A percentile compares a stretch with the other conserved stretches of the same genome.
These are phyloP conservation scores for Lochmaea crataegi DNA, from an alignment of 2,888 invertebrate species.

Conservation along the genomic window DNA sequence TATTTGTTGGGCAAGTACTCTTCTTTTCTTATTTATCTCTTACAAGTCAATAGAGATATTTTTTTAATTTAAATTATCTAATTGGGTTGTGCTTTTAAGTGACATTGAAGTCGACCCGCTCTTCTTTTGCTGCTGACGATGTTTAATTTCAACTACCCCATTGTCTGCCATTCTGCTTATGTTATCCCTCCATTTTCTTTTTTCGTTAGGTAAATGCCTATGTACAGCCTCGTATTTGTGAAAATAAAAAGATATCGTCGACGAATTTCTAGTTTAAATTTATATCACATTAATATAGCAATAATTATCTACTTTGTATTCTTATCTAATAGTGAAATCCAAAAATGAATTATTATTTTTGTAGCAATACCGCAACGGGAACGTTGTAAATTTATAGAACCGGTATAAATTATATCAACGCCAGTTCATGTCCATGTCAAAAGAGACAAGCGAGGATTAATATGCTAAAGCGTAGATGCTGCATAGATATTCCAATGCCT, in stretches of 20 bases:
- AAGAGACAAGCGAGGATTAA: constrained; percentile 22
- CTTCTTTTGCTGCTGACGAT: not conserved
- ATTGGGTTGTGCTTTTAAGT: not conserved
- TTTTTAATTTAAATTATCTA: not conserved
- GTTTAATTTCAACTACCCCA: not conserved
- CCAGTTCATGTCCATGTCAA: constrained; percentile 22
- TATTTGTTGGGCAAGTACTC: not conserved
- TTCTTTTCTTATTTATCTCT: not conserved
- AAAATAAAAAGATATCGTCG: too few relatives aligned
- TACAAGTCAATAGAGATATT: not conserved
- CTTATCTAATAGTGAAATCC: not conserved
- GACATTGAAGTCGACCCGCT: not conserved
- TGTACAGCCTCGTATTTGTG: not conserved
- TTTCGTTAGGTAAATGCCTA: not conserved
- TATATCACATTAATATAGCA: not conserved
- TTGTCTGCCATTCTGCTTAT: not conserved
- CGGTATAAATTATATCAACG: constrained; percentile 22
- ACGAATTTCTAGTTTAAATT: not conserved
- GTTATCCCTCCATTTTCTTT: not conserved
- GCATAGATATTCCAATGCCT: not conserved
- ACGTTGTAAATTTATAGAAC: constrained; percentile 3
- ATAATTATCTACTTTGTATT: not conserved
- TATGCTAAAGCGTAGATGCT: constrained; percentile 19
- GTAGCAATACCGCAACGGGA: not conserved
- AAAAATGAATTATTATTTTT: not conserved